These are phyloP conservation scores for Leucophora obtusa DNA, from an alignment of 2,888 invertebrate genomes.

Conservation along the genomic window DNA sequence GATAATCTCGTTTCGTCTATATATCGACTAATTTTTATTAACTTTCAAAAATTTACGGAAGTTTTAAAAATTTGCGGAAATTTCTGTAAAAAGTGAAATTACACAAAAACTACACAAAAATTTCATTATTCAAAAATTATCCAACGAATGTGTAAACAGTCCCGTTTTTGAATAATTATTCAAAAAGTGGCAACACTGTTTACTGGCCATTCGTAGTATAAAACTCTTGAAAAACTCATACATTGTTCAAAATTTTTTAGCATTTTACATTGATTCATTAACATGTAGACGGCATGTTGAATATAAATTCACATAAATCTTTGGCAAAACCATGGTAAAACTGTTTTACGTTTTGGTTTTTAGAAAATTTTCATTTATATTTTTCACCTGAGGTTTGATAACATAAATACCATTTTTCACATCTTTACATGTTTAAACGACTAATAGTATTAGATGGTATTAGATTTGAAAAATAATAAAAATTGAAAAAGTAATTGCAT, in stretches of 20 bases:
- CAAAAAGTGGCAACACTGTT: too few relatives aligned
- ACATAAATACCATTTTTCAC: background rate
- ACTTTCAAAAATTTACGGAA: too few relatives aligned
- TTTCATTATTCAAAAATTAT: too few relatives aligned
- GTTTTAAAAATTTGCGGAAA: too few relatives aligned
- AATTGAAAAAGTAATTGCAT: background rate
- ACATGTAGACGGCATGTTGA: slow-evolving; percentile 24
- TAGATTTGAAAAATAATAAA: slow-evolving; percentile 5
- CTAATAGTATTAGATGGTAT: background rate
- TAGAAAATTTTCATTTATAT: background rate
- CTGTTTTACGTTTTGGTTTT: background rate
- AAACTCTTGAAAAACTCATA: background rate
- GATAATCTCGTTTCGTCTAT: too few relatives aligned
- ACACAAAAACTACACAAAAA: too few relatives aligned
- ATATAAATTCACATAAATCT: slow-evolving; percentile 43
- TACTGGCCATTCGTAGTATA: too few relatives aligned
- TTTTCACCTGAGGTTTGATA: background rate
- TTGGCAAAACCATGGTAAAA: slow-evolving; percentile 25
- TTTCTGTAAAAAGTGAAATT: too few relatives aligned
- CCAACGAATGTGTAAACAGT: too few relatives aligned
- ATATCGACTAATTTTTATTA: too few relatives aligned
- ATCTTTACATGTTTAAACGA: slow-evolving; percentile 5
- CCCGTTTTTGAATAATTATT: too few relatives aligned
- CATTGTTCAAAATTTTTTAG: slow-evolving; percentile 28
- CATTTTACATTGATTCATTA: slow-evolving; percentile 54